Percentiles rank a stretch among this genome's conserved stretches.
phyloP scores from a whole-genome alignment of 2,888 invertebrate genomes.

The Parnassius smintheus region DNA sequence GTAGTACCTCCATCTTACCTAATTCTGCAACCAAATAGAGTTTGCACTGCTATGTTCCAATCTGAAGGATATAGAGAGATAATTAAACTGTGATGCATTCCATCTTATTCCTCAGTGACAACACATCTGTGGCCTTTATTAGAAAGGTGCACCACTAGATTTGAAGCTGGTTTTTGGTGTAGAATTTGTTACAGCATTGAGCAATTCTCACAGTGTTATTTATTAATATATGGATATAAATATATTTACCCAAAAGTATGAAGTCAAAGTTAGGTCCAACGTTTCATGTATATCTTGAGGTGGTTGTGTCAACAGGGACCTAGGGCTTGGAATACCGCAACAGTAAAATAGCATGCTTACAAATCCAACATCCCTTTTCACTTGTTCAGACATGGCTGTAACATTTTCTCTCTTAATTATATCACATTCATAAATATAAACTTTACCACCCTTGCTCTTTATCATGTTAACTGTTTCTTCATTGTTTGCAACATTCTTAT shows the following conservation, averaged over 20 bases:
- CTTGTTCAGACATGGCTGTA: slow-evolving; percentile 56
- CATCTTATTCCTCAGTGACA: too few relatives aligned
- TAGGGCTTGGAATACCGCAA: slow-evolving; percentile 83
- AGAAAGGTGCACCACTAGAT: too few relatives aligned
- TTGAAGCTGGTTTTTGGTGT: too few relatives aligned
- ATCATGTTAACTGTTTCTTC: slow-evolving; percentile 71
- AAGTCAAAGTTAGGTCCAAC: slow-evolving; percentile 81
- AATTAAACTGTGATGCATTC: too few relatives aligned
- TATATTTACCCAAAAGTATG: slow-evolving; percentile 82
- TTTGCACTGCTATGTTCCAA: too few relatives aligned
- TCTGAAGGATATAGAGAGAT: too few relatives aligned
- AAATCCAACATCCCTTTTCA: slow-evolving; percentile 77
- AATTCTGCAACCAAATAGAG: too few relatives aligned
- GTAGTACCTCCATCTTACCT: too few relatives aligned
- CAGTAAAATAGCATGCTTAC: slow-evolving; percentile 84
- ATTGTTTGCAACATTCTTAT: slow-evolving; percentile 80
- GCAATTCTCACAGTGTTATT: too few relatives aligned
- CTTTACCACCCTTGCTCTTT: slow-evolving; percentile 67
- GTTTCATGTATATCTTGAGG: slow-evolving; percentile 77
- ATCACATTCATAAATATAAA: slow-evolving; percentile 76
- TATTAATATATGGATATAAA: too few relatives aligned
- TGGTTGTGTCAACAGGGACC: slow-evolving; percentile 73
- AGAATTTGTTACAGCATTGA: too few relatives aligned
- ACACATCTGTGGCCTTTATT: too few relatives aligned
- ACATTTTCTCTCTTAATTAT: slow-evolving; percentile 79